Conservation (phyloP, 2,888 invertebrate species). For the Polyploca ridens region DNA sequence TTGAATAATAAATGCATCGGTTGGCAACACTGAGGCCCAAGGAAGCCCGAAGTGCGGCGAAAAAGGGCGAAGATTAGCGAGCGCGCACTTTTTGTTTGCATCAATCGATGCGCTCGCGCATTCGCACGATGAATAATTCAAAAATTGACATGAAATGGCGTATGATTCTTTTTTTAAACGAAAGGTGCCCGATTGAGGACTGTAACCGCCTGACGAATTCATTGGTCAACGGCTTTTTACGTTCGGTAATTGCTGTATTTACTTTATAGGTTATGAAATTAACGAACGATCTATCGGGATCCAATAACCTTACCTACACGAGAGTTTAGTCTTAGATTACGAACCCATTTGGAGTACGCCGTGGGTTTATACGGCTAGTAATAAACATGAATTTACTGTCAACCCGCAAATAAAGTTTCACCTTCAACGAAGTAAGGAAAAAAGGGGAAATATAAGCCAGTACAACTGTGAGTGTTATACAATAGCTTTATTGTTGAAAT, state of each 20-base stretch:
- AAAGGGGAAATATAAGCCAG: conserved; percentile 25
- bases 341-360: conserved; percentile 19
- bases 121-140: conserved; percentile 84
- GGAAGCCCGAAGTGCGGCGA: conserved; percentile 69
- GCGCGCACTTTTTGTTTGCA: conserved; percentile 82
- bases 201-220: conserved; percentile 85
- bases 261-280: conserved; percentile 62
- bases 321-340: conserved; percentile 29
- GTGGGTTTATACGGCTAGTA: conserved; percentile 48
- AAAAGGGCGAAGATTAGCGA: conserved; percentile 82
- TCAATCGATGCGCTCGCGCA: conserved; percentile 85
- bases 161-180: conserved; percentile 83
- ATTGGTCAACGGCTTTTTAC: conserved; percentile 83
- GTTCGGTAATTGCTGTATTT: conserved; percentile 78
- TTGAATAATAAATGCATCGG: conserved; percentile 78
- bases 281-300: conserved; percentile 31
- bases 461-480: conserved; percentile 34
- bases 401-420: conserved; percentile 76
- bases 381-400: conserved; percentile 69
- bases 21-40: conserved; percentile 78
- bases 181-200: conserved; percentile 85
- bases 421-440: conserved; percentile 47
- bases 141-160: conserved; percentile 85
- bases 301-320: conserved; percentile 19
- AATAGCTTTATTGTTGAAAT: conserved; percentile 36